These are phyloP conservation scores for Tetramorium bicarinatum DNA, from an alignment of 2,888 invertebrate genomes.

Conservation along the genomic window DNA sequence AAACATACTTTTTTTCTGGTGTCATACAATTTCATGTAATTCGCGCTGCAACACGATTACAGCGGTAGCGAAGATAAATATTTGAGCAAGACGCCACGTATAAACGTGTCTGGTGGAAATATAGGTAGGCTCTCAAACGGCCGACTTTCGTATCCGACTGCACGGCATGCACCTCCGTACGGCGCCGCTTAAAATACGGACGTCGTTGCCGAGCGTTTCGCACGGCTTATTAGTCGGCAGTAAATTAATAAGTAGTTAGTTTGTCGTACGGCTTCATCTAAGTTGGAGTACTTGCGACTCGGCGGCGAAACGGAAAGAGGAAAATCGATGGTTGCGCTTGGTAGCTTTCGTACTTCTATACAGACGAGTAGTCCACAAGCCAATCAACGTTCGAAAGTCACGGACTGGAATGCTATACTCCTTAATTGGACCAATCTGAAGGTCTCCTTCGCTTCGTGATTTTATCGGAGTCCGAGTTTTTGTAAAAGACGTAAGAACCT, in stretches of 20 bases:
- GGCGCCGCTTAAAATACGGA: slow-evolving; percentile 21
- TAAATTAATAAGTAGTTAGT: slow-evolving; percentile 73
- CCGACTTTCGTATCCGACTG: slow-evolving; percentile 27
- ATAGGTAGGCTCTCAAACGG: slow-evolving; percentile 19
- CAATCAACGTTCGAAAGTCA: slow-evolving; percentile 76
- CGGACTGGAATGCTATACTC: slow-evolving; percentile 75
- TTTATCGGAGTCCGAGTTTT: slow-evolving; percentile 22
- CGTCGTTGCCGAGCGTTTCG: slow-evolving; percentile 18
- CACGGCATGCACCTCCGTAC: background rate
- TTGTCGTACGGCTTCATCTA: slow-evolving; percentile 66
- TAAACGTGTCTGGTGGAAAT: background rate
- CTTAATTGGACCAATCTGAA: slow-evolving; percentile 80
- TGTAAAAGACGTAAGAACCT: slow-evolving; percentile 53
- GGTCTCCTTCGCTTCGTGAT: slow-evolving; percentile 38
- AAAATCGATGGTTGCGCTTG: slow-evolving; percentile 9
- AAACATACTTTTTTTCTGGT: slow-evolving; percentile 2
- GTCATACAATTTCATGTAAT: slow-evolving; percentile 27
- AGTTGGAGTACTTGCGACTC: slow-evolving; percentile 58
- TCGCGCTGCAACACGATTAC: background rate
- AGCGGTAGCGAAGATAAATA: slow-evolving; percentile 36
- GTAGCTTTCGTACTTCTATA: slow-evolving; percentile 27
- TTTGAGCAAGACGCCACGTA: slow-evolving; percentile 12
- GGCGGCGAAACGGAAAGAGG: slow-evolving; percentile 7
- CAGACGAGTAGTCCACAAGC: slow-evolving; percentile 56
- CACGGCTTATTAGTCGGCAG: slow-evolving; percentile 66